These are phyloP conservation scores for Formica exsecta DNA, from an alignment of 1,140 invertebrate species.

Conservation along the genomic window DNA sequence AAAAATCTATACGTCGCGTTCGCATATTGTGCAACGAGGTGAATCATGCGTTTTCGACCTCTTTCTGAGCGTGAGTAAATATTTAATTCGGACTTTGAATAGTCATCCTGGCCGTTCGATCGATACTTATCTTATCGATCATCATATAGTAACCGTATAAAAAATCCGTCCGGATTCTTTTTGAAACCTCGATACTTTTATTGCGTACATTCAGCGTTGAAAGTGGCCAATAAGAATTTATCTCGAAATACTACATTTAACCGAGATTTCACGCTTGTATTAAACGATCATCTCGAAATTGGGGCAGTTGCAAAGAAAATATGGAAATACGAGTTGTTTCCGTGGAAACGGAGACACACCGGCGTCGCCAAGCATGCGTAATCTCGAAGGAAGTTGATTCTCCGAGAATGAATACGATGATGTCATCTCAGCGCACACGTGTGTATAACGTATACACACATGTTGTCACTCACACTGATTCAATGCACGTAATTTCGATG, in stretches of 20 bases:
- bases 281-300: not conserved
- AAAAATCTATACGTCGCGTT: not conserved
- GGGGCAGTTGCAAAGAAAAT: not conserved
- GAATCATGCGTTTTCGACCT: conserved; percentile 17
- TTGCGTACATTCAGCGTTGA: not conserved
- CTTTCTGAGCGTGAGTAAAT: not conserved
- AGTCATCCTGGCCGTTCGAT: not conserved
- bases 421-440: conserved; percentile 30
- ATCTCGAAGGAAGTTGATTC: not conserved
- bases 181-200: not conserved
- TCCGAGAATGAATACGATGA: conserved; percentile 17
- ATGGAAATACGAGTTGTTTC: not conserved
- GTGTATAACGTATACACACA: not conserved
- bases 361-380: not conserved
- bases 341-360: too few species aligned
- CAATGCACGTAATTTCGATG: conserved; percentile 7
- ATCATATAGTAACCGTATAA: not conserved
- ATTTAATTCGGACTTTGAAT: conserved; percentile 14
- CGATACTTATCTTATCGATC: conserved; percentile 47
- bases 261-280: not conserved
- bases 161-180: not conserved
- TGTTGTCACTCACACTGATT: not conserved
- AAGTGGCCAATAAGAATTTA: not conserved
- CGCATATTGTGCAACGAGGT: not conserved
- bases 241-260: not conserved